These are phyloP conservation scores for Diaprepes abbreviatus DNA, from an alignment of 2,888 invertebrate genomes.

Conservation along the genomic window DNA sequence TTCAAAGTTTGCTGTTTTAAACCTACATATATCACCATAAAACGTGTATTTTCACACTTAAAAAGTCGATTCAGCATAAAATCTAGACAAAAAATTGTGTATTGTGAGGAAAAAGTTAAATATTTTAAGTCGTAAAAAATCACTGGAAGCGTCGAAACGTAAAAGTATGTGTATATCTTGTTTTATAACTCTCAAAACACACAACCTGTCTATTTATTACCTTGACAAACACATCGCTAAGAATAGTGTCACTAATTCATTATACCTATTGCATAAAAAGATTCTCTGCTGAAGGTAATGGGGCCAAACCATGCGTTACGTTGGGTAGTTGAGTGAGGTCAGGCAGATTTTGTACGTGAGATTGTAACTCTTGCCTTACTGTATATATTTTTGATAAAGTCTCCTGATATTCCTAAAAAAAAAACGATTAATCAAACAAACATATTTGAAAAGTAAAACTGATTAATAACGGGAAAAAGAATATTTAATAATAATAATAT, in stretches of 20 bases:
- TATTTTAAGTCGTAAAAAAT: not conserved
- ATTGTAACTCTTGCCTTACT: conserved; percentile 90
- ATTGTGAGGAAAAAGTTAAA: not conserved
- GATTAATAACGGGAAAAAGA: too few relatives aligned
- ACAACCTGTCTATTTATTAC: conserved; percentile 8
- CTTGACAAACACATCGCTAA: not conserved
- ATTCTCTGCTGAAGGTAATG: conserved; percentile 95
- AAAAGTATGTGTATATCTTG: not conserved
- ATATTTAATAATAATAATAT: too few relatives aligned
- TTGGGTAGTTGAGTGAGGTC: conserved; percentile 93
- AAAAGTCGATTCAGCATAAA: not conserved
- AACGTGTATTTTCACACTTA: conserved; percentile 5
- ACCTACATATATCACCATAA: conserved; percentile 17
- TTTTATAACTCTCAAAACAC: not conserved
- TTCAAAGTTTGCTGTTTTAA: not conserved
- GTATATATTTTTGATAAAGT: conserved; percentile 89
- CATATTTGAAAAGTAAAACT: too few relatives aligned
- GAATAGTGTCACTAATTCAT: not conserved
- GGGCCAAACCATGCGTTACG: conserved; percentile 92
- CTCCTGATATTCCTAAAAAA: conserved; percentile 89
- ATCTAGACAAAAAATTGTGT: conserved; percentile 7
- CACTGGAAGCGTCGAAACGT: too few relatives aligned
- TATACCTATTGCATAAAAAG: conserved; percentile 77
- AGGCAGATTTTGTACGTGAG: conserved; percentile 93
- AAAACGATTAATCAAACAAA: not conserved